These are phyloP conservation scores for Anthrax anthrax DNA, from an alignment of 2,888 invertebrate genomes.

Conservation along the genomic window DNA sequence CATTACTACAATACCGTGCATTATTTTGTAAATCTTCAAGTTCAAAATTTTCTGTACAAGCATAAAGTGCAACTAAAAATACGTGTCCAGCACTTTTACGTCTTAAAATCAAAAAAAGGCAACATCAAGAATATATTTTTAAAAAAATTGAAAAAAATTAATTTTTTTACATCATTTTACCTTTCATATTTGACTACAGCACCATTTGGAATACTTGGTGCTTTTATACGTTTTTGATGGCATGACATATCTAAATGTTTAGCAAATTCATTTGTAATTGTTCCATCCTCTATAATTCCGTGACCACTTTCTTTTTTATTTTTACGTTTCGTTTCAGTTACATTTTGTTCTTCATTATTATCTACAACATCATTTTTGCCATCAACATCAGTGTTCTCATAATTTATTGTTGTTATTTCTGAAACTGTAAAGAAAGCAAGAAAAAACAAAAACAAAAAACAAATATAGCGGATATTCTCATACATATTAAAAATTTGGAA, in stretches of 20 bases:
- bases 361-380: not conserved
- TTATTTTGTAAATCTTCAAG: slow-evolving; percentile 35
- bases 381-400: too few species aligned
- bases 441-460: too few species aligned
- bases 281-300: slow-evolving; percentile 24
- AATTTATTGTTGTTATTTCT: too few species aligned
- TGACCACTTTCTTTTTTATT: slow-evolving; percentile 19
- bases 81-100: slow-evolving; percentile 32
- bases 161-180: slow-evolving; percentile 1
- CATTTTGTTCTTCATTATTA: not conserved
- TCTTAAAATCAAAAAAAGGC: slow-evolving; percentile 9
- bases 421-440: too few species aligned
- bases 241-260: slow-evolving; percentile 30
- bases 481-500: too few species aligned
- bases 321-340: slow-evolving; percentile 2
- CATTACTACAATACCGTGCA: slow-evolving; percentile 42
- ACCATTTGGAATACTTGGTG: slow-evolving; percentile 31
- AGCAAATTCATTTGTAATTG: slow-evolving; percentile 22
- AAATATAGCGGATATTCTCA: too few species aligned
- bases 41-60: slow-evolving; percentile 38
- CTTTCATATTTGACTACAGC: slow-evolving; percentile 27
- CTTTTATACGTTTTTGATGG: slow-evolving; percentile 24
- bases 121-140: not conserved
- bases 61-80: slow-evolving; percentile 42
- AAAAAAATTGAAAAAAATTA: not conserved